phyloP scores from a whole-genome alignment of 2,797 vertebrate species.

The Rachycentron canadum region DNA sequence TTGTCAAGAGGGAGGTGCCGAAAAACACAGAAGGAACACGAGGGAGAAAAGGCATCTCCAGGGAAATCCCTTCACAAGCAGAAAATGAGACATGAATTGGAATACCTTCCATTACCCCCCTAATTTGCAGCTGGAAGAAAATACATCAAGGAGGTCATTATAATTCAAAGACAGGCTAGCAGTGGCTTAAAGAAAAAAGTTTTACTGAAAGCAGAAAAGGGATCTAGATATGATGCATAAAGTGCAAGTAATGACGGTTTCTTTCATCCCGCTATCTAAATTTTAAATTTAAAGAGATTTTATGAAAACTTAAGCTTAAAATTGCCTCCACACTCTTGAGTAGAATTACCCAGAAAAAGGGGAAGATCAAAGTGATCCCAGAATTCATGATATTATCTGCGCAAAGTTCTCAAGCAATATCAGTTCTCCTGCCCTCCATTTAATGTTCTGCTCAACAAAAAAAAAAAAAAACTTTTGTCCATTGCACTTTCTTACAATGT shows the following conservation, averaged over 20 bases:
- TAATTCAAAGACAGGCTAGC: conserved; percentile 64
- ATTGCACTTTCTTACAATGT: conserved; percentile 19
- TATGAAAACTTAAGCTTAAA: conserved; percentile 49
- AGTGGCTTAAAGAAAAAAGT: conserved; percentile 51
- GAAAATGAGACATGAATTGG: conserved; percentile 77
- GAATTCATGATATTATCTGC: conserved; percentile 47
- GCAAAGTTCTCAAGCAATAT: conserved; percentile 21
- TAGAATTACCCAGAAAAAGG: conserved; percentile 24
- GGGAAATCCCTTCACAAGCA: conserved; percentile 79
- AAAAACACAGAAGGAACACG: conserved; percentile 57
- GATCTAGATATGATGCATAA: conserved; percentile 52
- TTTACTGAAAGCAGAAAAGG: conserved; percentile 42
- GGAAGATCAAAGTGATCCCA: conserved; percentile 57
- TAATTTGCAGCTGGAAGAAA: conserved; percentile 78
- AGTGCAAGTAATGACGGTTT: conserved; percentile 58
- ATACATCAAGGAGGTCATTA: conserved; percentile 76
- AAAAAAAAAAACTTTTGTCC: conserved; percentile 1
- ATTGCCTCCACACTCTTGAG: conserved; percentile 41
- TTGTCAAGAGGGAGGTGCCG: conserved; percentile 73
- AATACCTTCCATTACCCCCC: conserved; percentile 78
- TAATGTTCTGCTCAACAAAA: neutral
- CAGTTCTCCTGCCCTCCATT: conserved; percentile 10
- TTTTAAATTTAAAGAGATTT: conserved; percentile 60
- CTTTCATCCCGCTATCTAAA: conserved; percentile 64
- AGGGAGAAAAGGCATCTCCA: conserved; percentile 68